Evolutionary conservation across 1,140 invertebrate genomes (phyloP), one percentile per base, ranked within the genome.

Genomic region (Dufourea novaeangliae): DNA sequence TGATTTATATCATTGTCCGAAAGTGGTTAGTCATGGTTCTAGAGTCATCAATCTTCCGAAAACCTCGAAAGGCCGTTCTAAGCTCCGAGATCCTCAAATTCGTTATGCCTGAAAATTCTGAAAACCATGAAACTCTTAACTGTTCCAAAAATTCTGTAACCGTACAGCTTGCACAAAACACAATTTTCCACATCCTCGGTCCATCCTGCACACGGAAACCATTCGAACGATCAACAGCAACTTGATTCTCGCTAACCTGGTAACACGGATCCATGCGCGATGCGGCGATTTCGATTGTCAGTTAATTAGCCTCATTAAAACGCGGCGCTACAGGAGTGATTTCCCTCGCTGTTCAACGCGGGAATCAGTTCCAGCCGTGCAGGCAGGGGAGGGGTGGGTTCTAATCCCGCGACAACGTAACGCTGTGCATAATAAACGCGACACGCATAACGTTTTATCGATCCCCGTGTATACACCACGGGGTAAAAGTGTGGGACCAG

Each of bases 401-500:
- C 80, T 81, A 80, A 82, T 82, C 81, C 79, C 67, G 34, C 54
- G 61, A 59, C 62, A 66, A 72, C 54, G 27, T 64, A 56, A 22
- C 68, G 37, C 12, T 11, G 37, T 56, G 62, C 79, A 78, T 83
- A 78, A 83, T 72, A 78, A 82, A 82, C 74, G 50, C 73, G 29
- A 41, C 73, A 76, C 73, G 73, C 80, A 83, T 72, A 69, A 27
- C 73, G 61, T 76, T 82, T 83, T 81, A 83, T 83, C 73, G 61
- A 52, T 14, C 41, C 20, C 25, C 52, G 37, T 70, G 67, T 82
- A 64, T 61, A n/a, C 59, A 34, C 75, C n/a, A n/a, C n/a, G n/a
- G n/a, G n/a, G n/a, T n/a, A 59, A 17, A n/a, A 6, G 20, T 50
- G 46, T 7, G n/a, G n/a, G n/a, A n/a, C n/a, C n/a, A n/a, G n/a